Evolutionary conservation across 2,797 vertebrate species (phyloP).

Genomic region (Margarornis squamiger): DNA sequence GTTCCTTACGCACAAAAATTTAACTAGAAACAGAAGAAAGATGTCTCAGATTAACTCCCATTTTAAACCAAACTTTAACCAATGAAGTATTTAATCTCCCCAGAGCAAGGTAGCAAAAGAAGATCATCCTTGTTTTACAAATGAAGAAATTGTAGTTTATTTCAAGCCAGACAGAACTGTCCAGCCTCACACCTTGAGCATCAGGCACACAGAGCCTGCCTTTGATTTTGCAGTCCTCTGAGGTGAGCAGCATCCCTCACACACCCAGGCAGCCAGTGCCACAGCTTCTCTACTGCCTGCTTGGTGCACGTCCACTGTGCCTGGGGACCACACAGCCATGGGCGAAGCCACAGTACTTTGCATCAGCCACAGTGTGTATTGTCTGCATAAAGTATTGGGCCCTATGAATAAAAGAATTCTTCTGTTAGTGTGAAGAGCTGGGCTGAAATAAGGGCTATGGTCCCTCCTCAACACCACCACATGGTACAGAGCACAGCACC

Average conservation of each 20-base stretch:
- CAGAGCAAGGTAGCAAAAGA: neutral
- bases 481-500: neutral
- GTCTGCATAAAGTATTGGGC: rapidly evolving
- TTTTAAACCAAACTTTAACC: neutral
- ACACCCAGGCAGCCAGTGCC: neutral
- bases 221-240: neutral
- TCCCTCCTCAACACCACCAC: neutral
- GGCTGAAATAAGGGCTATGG: neutral
- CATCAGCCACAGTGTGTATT: neutral
- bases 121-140: neutral
- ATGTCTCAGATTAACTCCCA: neutral
- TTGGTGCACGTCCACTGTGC: neutral
- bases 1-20: neutral
- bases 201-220: neutral
- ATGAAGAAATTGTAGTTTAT: neutral
- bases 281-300: neutral
- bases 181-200: neutral
- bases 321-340: neutral
- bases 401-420: neutral
- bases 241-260: neutral
- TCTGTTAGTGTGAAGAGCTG: neutral
- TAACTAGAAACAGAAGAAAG: neutral
- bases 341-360: neutral
- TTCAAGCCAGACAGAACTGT: neutral
- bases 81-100: neutral